These are phyloP conservation scores for Elysia crispata DNA, from an alignment of 2,888 invertebrate genomes.

Conservation along the genomic window DNA sequence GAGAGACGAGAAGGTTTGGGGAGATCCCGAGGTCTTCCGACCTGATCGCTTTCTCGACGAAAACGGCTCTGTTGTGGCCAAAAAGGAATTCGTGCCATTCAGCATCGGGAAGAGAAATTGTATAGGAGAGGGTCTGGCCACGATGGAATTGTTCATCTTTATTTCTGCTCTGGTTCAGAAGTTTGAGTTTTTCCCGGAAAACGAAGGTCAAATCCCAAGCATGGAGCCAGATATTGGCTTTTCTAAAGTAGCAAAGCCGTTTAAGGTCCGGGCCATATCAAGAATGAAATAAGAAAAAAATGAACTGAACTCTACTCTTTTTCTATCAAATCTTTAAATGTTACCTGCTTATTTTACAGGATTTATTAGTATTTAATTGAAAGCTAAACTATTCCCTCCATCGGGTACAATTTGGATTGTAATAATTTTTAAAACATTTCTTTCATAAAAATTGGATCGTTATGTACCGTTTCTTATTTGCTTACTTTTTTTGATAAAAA, in stretches of 20 bases:
- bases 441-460: too few species aligned
- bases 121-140: slow-evolving; percentile 42
- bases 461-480: too few species aligned
- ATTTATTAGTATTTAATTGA: too few species aligned
- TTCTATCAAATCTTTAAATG: too few species aligned
- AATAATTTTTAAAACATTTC: too few species aligned
- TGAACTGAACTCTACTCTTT: too few species aligned
- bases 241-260: slow-evolving; percentile 23
- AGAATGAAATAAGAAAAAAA: too few species aligned
- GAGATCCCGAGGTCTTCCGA: slow-evolving; percentile 53
- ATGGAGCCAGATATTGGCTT: slow-evolving; percentile 23
- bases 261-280: too few species aligned
- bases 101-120: slow-evolving; percentile 41
- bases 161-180: slow-evolving; percentile 37
- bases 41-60: slow-evolving; percentile 58
- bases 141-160: slow-evolving; percentile 30
- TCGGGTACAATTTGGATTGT: too few species aligned
- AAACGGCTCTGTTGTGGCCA: neutral
- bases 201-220: slow-evolving; percentile 15
- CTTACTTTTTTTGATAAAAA: too few species aligned
- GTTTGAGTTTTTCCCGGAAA: slow-evolving; percentile 16
- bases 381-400: too few species aligned
- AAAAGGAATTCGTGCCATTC: slow-evolving; percentile 44
- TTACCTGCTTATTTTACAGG: too few species aligned
- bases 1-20: slow-evolving; percentile 56